Evolutionary conservation across 35 echinoderm and acorn worm genomes (phyloP), one percentile per base, ranked within the genome.

Genomic region (Patiria miniata): DNA sequence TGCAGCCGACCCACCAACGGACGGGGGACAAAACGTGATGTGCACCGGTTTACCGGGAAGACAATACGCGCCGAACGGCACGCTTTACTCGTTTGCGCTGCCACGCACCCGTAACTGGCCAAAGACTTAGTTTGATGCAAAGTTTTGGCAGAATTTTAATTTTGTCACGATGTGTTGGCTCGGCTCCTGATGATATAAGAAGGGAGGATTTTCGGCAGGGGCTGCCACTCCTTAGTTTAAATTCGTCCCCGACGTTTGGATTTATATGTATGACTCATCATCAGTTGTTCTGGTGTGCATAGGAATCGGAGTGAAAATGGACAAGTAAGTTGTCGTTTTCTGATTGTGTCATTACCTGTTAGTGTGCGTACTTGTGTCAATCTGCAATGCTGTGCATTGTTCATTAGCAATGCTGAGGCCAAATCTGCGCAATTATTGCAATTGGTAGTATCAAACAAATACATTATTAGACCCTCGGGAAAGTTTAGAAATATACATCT

Each of bases 91-190:
- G 65, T 73, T 73, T 73, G 65, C 65, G 65, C 65, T 73, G 65
- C 65, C 65, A 73, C 65, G 65, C 65, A 73, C 29, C 65, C 65
- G 29, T 30, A 73, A 73, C 65, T 30, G 65, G 65, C 29, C 65
- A 73, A 73, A 73, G 65, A 73, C 34, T 73, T n/a, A 73, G 21
- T 73, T 26, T 73, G 65, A 73, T 32, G 65, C 21, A 47, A 73
- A 73, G 65, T 73, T 73, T 73, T 73, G 65, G 2, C 65, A 73
- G 65, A 73, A 73, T 73, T 73, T 73, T 73, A 73, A 73, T 73
- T 73, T 73, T 73, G 65, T 73, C 65, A 73, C 65, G 65, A 73
- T 30, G 26, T 9, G 5, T 30, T 73, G 26, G 21, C 32, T 47
- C 12, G 42, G 42, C 4, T 12, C 12, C 21, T 28, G 19, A 23